Evolutionary conservation across 2,797 vertebrate genomes (phyloP).

Genomic region (Clarias laeviceps): DNA sequence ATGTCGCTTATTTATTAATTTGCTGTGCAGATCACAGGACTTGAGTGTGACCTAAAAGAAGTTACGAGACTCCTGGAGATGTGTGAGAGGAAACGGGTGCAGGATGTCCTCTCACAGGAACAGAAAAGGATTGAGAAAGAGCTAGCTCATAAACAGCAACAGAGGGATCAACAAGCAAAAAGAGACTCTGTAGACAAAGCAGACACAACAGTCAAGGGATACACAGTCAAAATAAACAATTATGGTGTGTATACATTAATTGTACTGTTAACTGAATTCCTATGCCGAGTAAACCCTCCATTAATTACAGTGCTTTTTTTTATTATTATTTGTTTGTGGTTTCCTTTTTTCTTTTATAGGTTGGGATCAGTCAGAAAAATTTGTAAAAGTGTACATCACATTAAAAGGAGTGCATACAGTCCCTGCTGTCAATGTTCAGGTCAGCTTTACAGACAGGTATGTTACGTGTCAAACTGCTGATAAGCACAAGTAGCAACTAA

Average conservation of each 20-base stretch:
- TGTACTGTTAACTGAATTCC: not conserved
- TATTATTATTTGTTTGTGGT: too few species aligned
- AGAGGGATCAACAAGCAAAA: slow-evolving; percentile 76
- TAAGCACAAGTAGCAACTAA: not conserved
- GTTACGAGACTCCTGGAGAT: slow-evolving; percentile 79
- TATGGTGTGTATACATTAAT: slow-evolving; percentile 77
- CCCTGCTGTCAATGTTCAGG: slow-evolving; percentile 85
- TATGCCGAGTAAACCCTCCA: not conserved
- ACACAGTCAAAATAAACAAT: slow-evolving; percentile 94
- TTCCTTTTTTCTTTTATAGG: slow-evolving; percentile 68
- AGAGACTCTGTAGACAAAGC: slow-evolving; percentile 70
- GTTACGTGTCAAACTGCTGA: not conserved
- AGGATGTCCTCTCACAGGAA: slow-evolving; percentile 81
- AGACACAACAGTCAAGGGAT: slow-evolving; percentile 69
- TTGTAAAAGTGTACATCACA: slow-evolving; percentile 94
- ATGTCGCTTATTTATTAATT: not conserved
- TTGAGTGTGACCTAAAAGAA: slow-evolving; percentile 89
- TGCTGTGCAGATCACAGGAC: slow-evolving; percentile 72
- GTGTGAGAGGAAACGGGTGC: slow-evolving; percentile 80
- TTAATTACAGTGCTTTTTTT: not conserved
- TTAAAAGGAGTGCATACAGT: slow-evolving; percentile 89
- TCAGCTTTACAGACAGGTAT: slow-evolving; percentile 89
- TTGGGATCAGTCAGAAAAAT: slow-evolving; percentile 99
- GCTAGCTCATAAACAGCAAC: slow-evolving; percentile 78
- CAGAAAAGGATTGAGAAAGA: slow-evolving; percentile 87